phyloP scores from a whole-genome alignment of 2,888 invertebrate species.

The Copidosoma aretas region DNA sequence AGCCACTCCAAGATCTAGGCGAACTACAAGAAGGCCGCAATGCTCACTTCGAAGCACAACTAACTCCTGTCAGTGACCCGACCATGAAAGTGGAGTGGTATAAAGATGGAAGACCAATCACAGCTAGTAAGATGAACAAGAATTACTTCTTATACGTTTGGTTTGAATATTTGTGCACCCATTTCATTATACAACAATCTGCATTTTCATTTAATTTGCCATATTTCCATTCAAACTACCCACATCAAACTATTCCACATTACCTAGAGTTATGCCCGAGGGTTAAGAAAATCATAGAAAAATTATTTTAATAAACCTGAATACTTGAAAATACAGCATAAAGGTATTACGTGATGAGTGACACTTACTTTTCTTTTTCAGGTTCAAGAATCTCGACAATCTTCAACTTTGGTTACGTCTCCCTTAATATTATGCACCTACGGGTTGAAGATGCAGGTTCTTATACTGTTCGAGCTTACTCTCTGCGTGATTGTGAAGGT shows the following conservation, averaged over 20 bases:
- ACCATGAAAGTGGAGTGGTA: constrained; percentile 96
- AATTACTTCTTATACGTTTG: too few species aligned
- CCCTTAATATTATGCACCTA: constrained; percentile 97
- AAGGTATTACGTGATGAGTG: background rate
- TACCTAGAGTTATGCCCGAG: too few species aligned
- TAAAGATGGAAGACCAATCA: constrained; percentile 92
- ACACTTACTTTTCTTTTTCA: constrained; percentile 9
- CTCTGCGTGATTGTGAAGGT: too few species aligned
- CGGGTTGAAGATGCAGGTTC: constrained; percentile 97
- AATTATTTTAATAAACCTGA: too few species aligned
- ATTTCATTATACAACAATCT: background rate
- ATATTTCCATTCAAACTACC: too few species aligned
- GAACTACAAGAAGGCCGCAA: constrained; percentile 89
- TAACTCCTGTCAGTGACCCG: constrained; percentile 90
- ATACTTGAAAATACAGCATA: too few species aligned
- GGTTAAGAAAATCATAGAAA: too few species aligned
- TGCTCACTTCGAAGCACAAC: constrained; percentile 91
- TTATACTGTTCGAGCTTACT: constrained; percentile 83
- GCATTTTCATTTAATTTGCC: too few species aligned
- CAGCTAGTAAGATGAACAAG: constrained; percentile 77
- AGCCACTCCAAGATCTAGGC: constrained; percentile 84
- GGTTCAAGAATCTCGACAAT: constrained; percentile 55
- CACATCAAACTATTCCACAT: too few species aligned
- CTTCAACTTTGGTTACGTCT: constrained; percentile 99
- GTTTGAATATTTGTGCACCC: background rate